Conservation (phyloP, 2,888 invertebrate species). For the Limnephilus auricula region DNA sequence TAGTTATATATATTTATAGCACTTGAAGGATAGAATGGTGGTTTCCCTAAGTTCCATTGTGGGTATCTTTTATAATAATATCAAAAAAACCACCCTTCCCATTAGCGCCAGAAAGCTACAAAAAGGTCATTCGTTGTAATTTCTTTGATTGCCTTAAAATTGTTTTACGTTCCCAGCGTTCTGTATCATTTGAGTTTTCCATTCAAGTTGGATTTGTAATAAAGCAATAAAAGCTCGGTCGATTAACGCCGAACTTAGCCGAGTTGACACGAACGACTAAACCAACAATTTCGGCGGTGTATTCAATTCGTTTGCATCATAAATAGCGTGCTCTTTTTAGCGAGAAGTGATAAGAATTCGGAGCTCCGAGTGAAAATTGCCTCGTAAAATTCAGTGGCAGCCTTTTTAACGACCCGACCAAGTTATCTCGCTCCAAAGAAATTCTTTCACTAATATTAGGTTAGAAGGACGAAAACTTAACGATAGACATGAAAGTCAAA, state of each 20-base stretch:
- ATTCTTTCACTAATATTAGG: not conserved
- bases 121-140: not conserved
- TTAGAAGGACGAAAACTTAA: not conserved
- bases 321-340: slow-evolving; percentile 57
- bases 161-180: not conserved
- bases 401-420: slow-evolving; percentile 54
- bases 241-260: slow-evolving; percentile 47
- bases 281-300: slow-evolving; percentile 33
- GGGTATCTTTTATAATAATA: no score
- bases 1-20: no score
- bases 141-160: not conserved
- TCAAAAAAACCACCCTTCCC: not conserved
- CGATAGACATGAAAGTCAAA: not conserved
- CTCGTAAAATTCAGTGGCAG: slow-evolving; percentile 58
- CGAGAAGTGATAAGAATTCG: slow-evolving; percentile 56
- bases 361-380: slow-evolving; percentile 56
- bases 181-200: not conserved
- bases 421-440: slow-evolving; percentile 29
- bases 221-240: slow-evolving; percentile 29
- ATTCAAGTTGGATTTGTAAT: slow-evolving; percentile 2
- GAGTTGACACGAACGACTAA: slow-evolving; percentile 21
- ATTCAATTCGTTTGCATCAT: slow-evolving; percentile 48
- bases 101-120: not conserved
- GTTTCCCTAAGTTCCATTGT: no score
- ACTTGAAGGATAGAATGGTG: no score